Conservation (phyloP, 1,140 invertebrate species). For the Penaeus japonicus region DNA sequence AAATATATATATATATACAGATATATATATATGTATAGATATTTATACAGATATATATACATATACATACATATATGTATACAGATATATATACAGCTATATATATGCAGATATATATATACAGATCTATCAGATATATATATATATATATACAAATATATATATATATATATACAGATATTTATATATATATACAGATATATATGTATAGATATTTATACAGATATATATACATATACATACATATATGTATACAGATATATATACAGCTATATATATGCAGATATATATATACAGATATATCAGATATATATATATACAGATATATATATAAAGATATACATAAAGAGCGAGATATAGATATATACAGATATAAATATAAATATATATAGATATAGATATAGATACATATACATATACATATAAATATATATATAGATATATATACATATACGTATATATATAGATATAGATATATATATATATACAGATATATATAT, state of each 20-base stretch:
- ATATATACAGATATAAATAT: neutral
- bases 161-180: neutral
- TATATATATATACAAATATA: neutral
- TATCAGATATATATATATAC: neutral
- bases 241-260: neutral
- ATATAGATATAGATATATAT: no score
- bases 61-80: neutral
- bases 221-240: neutral
- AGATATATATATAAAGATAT: neutral
- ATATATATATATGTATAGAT: slow-evolving; percentile 6
- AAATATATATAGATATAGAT: no score
- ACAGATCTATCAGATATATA: neutral
- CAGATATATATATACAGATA: neutral
- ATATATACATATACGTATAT: no score
- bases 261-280: neutral
- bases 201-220: neutral
- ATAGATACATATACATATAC: no score
- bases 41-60: neutral
- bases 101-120: neutral
- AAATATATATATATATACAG: neutral
- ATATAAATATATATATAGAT: no score
- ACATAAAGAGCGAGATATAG: neutral
- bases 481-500: no score
- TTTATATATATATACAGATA: neutral
- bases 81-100: no score